Conservation (phyloP, 2,113 vertebrate species). For the Menidia beryllina region DNA sequence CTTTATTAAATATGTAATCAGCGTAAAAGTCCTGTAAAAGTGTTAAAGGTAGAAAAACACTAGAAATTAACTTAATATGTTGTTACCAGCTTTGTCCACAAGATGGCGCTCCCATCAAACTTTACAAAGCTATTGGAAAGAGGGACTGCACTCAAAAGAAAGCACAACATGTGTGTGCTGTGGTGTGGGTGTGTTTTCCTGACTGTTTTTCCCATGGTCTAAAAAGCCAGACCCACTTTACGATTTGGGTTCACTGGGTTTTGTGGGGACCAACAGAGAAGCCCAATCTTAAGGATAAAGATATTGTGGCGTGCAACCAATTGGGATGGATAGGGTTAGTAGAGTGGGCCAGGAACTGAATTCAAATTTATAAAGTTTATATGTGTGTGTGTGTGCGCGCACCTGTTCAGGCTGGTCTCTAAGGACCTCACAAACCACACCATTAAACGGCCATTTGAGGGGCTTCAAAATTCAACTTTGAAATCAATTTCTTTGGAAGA, state of each 20-base stretch:
- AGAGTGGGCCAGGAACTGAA: too few relatives aligned
- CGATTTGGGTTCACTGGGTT: too few relatives aligned
- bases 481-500: neutral
- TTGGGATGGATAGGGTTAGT: too few relatives aligned
- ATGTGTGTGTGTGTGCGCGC: neutral
- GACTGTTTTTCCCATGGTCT: too few relatives aligned
- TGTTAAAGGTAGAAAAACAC: neutral
- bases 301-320: too few relatives aligned
- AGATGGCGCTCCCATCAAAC: constrained; percentile 49
- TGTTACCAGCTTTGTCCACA: constrained; percentile 10
- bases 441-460: neutral
- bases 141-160: neutral
- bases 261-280: too few relatives aligned
- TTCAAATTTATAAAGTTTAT: too few relatives aligned
- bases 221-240: too few relatives aligned
- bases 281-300: too few relatives aligned
- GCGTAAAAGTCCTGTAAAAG: too few relatives aligned
- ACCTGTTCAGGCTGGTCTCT: neutral
- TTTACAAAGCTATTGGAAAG: neutral
- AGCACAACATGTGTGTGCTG: neutral
- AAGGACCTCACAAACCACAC: too few relatives aligned
- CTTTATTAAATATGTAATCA: neutral
- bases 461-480: neutral
- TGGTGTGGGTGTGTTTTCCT: neutral
- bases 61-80: neutral